Evolutionary conservation across 2,113 vertebrate species (phyloP).

Genomic region (Proteles cristata): DNA sequence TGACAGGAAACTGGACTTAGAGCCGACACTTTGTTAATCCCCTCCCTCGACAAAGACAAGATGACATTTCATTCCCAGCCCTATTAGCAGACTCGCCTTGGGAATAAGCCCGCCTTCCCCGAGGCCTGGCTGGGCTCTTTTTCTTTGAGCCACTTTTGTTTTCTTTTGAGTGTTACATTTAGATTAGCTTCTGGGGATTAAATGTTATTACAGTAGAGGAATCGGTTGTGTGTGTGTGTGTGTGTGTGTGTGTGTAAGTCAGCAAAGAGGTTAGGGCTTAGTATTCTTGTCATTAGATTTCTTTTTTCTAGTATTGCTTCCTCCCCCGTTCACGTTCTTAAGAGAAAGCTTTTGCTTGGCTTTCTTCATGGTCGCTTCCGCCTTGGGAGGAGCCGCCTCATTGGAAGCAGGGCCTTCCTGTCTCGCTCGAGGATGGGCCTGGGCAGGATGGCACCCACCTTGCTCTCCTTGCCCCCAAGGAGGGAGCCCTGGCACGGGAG

Average conservation of each 20-base stretch:
- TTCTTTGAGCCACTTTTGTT: constrained; percentile 83
- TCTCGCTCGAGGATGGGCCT: not conserved
- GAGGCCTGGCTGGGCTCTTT: constrained; percentile 82
- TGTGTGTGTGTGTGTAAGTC: constrained; percentile 36
- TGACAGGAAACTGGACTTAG: constrained; percentile 85
- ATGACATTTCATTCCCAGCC: constrained; percentile 87
- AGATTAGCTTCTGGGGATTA: constrained; percentile 90
- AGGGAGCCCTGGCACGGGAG: constrained; percentile 70
- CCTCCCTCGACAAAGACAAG: constrained; percentile 84
- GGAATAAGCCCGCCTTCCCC: constrained; percentile 87
- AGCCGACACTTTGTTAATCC: constrained; percentile 86
- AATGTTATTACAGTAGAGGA: constrained; percentile 84
- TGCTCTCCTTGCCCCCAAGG: not conserved
- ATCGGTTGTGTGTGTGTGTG: constrained; percentile 39
- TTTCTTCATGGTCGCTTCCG: not conserved
- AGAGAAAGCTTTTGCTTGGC: not conserved
- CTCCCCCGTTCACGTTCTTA: constrained; percentile 41
- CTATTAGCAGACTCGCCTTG: constrained; percentile 83
- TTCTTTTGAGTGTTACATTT: constrained; percentile 89
- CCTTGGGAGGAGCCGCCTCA: not conserved
- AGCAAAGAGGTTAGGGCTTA: constrained; percentile 83
- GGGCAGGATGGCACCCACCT: not conserved
- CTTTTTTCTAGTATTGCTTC: constrained; percentile 58
- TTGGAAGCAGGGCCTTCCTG: not conserved
- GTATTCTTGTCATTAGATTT: constrained; percentile 75